Conservation (phyloP, 2,888 invertebrate species). For the Hydriomena furcata region DNA sequence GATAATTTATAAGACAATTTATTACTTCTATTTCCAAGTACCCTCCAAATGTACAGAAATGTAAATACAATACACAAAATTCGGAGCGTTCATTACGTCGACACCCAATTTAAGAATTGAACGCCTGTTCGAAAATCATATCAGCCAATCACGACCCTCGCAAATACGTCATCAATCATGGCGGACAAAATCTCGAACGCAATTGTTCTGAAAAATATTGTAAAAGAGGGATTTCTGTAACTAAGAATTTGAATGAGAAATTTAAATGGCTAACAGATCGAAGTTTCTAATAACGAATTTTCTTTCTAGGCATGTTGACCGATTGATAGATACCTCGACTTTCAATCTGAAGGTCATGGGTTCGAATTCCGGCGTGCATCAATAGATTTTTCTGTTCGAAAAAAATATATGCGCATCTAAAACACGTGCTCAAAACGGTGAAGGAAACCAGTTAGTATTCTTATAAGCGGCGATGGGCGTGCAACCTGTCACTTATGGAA, state of each 20-base stretch:
- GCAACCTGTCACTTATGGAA: too few species aligned
- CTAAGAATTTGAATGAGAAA: conserved; percentile 22
- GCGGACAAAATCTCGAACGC: conserved; percentile 41
- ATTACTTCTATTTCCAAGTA: too few species aligned
- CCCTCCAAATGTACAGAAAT: conserved; percentile 8
- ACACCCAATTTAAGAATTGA: conserved; percentile 52
- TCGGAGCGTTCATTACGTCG: conserved; percentile 49
- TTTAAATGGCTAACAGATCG: conserved; percentile 16
- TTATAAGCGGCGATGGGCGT: too few species aligned
- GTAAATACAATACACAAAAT: conserved; percentile 38
- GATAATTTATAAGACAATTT: too few species aligned
- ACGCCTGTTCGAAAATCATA: conserved; percentile 58
- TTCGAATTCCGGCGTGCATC: too few species aligned
- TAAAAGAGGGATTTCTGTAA: conserved; percentile 22
- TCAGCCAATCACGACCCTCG: conserved; percentile 61
- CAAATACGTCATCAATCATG: conserved; percentile 65
- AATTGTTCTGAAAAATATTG: conserved; percentile 31
- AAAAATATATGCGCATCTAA: too few species aligned
- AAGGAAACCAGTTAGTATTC: too few species aligned
- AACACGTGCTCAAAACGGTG: too few species aligned
- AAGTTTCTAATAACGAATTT: not conserved
- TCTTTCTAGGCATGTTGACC: too few species aligned
- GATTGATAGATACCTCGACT: too few species aligned
- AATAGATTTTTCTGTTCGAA: too few species aligned
- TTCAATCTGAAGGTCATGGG: too few species aligned